Base-by-base conservation (phyloP, 2,113 vertebrate genomes). In the Lagenorhynchus albirostris region DNA sequence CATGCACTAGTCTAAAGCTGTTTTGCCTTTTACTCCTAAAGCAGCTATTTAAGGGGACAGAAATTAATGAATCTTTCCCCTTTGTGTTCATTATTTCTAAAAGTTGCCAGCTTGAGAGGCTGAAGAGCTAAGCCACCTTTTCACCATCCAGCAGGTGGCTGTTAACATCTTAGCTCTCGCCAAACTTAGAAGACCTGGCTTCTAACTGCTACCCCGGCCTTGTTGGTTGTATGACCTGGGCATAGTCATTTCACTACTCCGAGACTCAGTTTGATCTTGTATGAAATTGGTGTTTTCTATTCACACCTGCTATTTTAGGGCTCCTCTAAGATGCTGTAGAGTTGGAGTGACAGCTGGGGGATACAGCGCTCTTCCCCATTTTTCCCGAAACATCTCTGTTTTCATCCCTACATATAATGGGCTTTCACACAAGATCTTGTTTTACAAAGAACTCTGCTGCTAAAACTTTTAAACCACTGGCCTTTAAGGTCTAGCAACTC, bases 21-120 rank as follows among this genome's bases (percentile, higher is more conserved):
- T 74, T 98, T 98, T 98, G 58, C 89, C 74, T 98, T 98, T 89
- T 70, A 60, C 20, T 95, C 63, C 74, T 95, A 96, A 97, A 96
- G 80, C 96, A 93, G 83, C 95, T 96, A 63, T 85, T 94, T 92
- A 84, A 94, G 91, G 76, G 83, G 84, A 94, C 11, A 60, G 36
- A 92, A 95, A 95, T 94, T 83, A 92, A 87, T 55, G 55, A 12
- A 74, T n/a, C 6, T 91, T 68, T 87, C 53, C 36, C 41, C 14
- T 85, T 92, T 63, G 77, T 87, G 79, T 60, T 81, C 84, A 85
- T 91, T 95, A 86, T 92, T 91, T 82, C 63, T 95, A 53, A 65
- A 96, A 53, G 13, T 70, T 96, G 55, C 33, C 50, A 63, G 44
- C 15, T 88, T 55, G 10, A 84, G 63, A 95, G 26, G 8, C 10